These are phyloP conservation scores for Stomatorhinus walkeri DNA, from an alignment of 2,797 vertebrate species.

Conservation along the genomic window DNA sequence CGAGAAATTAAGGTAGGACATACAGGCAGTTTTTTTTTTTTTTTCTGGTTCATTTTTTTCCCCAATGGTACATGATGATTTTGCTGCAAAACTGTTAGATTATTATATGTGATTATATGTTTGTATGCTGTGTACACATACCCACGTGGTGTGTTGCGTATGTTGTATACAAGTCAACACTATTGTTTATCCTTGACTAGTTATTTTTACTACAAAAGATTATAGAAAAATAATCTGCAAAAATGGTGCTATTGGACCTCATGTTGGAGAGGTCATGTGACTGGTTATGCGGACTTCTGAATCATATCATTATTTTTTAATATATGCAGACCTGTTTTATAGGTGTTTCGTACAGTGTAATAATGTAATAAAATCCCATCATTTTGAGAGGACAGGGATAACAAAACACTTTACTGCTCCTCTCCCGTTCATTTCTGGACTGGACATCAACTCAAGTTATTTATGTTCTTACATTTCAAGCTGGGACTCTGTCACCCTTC, in stretches of 20 bases:
- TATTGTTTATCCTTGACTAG: conserved; percentile 76
- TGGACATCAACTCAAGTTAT: background rate
- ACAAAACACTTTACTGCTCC: background rate
- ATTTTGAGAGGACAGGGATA: conserved; percentile 88
- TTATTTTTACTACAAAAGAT: conserved; percentile 77
- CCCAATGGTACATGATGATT: conserved; percentile 81
- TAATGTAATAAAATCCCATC: conserved; percentile 72
- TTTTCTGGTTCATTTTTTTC: conserved; percentile 44
- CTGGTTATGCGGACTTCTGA: conserved; percentile 99
- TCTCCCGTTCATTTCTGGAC: conserved; percentile 36
- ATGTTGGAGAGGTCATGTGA: conserved; percentile 89
- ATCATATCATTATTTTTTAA: conserved; percentile 98
- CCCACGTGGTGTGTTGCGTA: conserved; percentile 61
- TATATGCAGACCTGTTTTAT: conserved; percentile 99
- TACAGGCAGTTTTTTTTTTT: conserved; percentile 29
- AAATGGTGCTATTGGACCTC: conserved; percentile 99
- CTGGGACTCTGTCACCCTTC: background rate
- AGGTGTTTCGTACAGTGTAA: conserved; percentile 82
- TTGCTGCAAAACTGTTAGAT: conserved; percentile 85
- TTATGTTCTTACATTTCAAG: background rate
- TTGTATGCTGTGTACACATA: conserved; percentile 28
- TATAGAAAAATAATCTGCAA: conserved; percentile 73
- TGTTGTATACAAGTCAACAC: conserved; percentile 58
- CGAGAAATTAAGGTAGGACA: background rate
- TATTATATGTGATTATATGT: conserved; percentile 54